Evolutionary conservation across 2,113 vertebrate species (phyloP).

Genomic region (Hypanus sabinus): DNA sequence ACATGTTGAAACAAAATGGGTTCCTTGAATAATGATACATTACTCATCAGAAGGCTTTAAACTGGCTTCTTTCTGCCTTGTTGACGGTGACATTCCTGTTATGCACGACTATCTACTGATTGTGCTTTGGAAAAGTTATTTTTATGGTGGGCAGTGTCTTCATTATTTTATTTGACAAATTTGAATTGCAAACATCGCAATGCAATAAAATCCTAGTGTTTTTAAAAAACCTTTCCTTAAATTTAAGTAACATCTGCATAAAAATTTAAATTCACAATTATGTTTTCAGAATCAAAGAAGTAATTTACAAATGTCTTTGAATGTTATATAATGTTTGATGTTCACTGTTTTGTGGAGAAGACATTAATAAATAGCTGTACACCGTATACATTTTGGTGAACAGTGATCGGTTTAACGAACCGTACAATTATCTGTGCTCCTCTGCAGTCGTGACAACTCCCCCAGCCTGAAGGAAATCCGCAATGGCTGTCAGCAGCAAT

Average conservation of each 20-base stretch:
- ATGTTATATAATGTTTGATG: not conserved
- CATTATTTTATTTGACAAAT: not conserved
- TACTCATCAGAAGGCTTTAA: not conserved
- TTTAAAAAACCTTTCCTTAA: not conserved
- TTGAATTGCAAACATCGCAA: not conserved
- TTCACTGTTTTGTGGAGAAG: not conserved
- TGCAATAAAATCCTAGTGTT: not conserved
- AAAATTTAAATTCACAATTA: not conserved
- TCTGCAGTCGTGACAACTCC: slow-evolving; percentile 83
- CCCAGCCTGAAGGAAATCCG: slow-evolving; percentile 97
- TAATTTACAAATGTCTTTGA: not conserved
- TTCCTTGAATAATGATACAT: not conserved
- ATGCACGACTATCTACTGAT: not conserved
- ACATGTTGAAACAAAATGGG: not conserved
- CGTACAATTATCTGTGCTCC: not conserved
- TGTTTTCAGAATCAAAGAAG: not conserved
- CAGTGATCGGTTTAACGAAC: not conserved
- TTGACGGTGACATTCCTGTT: no score
- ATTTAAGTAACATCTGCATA: not conserved
- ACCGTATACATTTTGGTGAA: not conserved
- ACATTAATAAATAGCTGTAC: not conserved
- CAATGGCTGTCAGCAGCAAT: slow-evolving; percentile 92
- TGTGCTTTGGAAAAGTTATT: not conserved
- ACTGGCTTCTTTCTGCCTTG: not conserved
- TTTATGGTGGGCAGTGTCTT: not conserved